phyloP scores from a whole-genome alignment of 2,113 vertebrate genomes.

The Takifugu flavidus region DNA sequence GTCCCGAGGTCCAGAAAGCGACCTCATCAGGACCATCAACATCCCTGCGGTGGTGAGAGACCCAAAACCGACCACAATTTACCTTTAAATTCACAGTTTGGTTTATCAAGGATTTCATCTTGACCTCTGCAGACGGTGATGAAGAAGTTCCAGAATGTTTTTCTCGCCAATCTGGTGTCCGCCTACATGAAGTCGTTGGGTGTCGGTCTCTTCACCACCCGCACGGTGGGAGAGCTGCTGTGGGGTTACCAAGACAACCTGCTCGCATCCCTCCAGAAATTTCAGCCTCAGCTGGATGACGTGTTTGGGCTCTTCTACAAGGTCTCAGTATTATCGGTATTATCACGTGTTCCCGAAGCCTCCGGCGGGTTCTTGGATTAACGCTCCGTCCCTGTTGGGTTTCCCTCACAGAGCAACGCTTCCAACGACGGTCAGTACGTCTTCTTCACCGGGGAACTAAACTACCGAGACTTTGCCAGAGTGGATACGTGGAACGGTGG shows the following conservation, averaged over 20 bases:
- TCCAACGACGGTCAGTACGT: conserved; percentile 88
- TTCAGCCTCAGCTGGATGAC: conserved; percentile 60
- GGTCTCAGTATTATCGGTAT: conserved; percentile 64
- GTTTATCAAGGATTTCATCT: background rate
- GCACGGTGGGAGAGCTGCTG: conserved; percentile 79
- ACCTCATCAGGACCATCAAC: conserved; percentile 88
- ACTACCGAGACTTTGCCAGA: conserved; percentile 86
- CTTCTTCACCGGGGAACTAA: conserved; percentile 82
- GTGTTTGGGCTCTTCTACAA: conserved; percentile 88
- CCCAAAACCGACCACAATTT: background rate
- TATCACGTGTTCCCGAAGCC: background rate
- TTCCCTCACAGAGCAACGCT: conserved; percentile 80
- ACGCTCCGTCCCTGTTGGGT: too few species aligned
- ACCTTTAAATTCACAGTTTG: background rate
- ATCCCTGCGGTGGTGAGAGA: conserved; percentile 88
- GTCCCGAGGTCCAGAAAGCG: conserved; percentile 84
- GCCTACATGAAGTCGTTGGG: conserved; percentile 62
- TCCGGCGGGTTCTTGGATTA: too few species aligned
- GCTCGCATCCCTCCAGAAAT: conserved; percentile 61
- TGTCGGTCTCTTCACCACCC: conserved; percentile 78
- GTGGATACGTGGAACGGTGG: conserved; percentile 86
- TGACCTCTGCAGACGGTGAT: conserved; percentile 78
- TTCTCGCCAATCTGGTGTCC: conserved; percentile 3
- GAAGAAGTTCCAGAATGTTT: conserved; percentile 44
- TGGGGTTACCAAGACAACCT: conserved; percentile 91